Percentiles rank a stretch among this genome's conserved stretches.
These are phyloP conservation scores for Orbicella faveolata DNA, from an alignment of 64 coral and sea anemone species.

Conservation along the genomic window DNA sequence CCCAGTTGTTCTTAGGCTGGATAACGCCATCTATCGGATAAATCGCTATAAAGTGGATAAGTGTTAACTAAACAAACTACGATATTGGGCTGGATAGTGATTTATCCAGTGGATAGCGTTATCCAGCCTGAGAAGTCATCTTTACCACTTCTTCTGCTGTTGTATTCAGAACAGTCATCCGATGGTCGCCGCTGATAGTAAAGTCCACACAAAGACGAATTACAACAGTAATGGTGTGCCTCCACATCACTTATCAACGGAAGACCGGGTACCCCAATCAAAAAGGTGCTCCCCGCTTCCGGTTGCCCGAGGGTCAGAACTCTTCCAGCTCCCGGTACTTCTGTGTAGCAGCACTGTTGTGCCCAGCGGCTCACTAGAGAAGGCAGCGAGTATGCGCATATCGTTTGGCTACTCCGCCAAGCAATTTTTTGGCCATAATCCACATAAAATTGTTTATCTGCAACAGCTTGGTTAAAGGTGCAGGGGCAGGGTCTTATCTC, in stretches of 20 bases:
- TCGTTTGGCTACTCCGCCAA: background rate
- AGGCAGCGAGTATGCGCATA: conserved; percentile 43
- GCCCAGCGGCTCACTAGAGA: conserved; percentile 12
- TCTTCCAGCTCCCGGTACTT: conserved; percentile 14
- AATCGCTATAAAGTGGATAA: too few species aligned
- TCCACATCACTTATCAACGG: conserved; percentile 32
- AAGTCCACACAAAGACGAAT: conserved; percentile 36
- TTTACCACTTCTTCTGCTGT: conserved; percentile 40
- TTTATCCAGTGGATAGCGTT: background rate
- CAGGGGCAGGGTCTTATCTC: conserved; percentile 45
- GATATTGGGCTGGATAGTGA: too few species aligned
- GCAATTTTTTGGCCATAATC: background rate
- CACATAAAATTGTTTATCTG: conserved; percentile 20
- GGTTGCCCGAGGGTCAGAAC: conserved; percentile 24
- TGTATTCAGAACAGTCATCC: conserved; percentile 2
- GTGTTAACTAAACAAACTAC: too few species aligned
- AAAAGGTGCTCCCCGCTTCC: conserved; percentile 25
- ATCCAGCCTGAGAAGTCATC: background rate
- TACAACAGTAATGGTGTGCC: conserved; percentile 44
- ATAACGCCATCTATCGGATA: too few species aligned
- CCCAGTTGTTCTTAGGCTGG: too few species aligned
- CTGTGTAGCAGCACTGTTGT: conserved; percentile 61
- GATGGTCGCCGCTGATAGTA: conserved; percentile 62
- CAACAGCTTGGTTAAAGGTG: conserved; percentile 5
- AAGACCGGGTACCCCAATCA: background rate